These are phyloP conservation scores for Leptocoma aspasia DNA, from an alignment of 2,113 vertebrate genomes.

Conservation along the genomic window DNA sequence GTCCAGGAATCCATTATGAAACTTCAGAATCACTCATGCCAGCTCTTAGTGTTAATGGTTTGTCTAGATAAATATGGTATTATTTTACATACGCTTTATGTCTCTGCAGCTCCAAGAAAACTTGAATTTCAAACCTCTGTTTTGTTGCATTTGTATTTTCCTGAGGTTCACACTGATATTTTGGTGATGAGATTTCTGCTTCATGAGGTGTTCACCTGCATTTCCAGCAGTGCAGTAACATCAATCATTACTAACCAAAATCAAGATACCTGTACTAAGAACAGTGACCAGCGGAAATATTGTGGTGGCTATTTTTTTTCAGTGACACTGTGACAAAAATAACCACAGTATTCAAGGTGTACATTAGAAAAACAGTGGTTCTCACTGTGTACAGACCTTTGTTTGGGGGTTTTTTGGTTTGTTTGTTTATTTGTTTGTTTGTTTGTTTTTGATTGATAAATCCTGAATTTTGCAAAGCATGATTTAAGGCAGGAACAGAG, in stretches of 20 bases:
- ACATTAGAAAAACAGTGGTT: background rate
- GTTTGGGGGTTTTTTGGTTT: too few relatives aligned
- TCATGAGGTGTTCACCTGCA: background rate
- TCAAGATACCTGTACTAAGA: background rate
- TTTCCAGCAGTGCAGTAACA: background rate
- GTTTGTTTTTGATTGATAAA: background rate
- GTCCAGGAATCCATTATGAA: background rate
- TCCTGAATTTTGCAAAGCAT: background rate
- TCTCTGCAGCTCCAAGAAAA: background rate
- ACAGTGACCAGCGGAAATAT: background rate
- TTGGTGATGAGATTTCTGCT: background rate
- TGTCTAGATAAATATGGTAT: background rate
- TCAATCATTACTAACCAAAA: background rate
- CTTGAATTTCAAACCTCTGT: background rate
- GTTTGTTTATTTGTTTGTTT: too few relatives aligned
- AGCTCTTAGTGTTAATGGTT: background rate
- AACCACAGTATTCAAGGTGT: background rate
- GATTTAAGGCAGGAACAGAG: background rate
- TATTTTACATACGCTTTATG: background rate
- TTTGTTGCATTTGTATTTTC: background rate
- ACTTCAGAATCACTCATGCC: background rate
- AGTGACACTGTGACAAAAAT: background rate
- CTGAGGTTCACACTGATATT: background rate
- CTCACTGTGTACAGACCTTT: background rate
- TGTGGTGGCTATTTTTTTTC: background rate